Conservation (phyloP, 2,888 invertebrate genomes). For the Cosmorhoe ocellata region DNA sequence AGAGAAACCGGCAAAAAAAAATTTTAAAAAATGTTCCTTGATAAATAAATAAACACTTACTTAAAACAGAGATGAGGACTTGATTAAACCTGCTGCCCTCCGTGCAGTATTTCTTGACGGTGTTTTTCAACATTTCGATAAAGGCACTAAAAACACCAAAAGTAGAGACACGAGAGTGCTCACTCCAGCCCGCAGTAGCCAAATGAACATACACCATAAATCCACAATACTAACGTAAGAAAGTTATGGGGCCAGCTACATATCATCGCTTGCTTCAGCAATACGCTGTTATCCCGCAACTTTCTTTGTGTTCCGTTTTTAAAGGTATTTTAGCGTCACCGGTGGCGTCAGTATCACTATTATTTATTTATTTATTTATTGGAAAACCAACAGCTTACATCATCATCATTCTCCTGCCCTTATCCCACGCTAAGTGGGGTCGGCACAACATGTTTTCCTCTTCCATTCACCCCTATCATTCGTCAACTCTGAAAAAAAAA, state of each 20-base stretch:
- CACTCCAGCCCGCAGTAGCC: conserved; percentile 13
- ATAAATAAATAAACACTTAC: conserved; percentile 64
- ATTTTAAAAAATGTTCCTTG: no score
- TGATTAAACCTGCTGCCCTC: conserved; percentile 74
- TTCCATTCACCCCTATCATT: no score
- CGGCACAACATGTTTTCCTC: no score
- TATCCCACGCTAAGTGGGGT: no score
- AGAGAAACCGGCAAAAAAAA: no score
- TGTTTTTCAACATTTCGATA: conserved; percentile 62
- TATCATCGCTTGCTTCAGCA: background rate
- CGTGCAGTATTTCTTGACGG: conserved; percentile 73
- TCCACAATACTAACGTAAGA: background rate
- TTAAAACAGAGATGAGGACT: conserved; percentile 60
- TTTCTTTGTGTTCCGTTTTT: no score
- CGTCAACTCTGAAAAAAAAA: no score
- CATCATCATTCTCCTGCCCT: no score
- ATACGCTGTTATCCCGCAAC: background rate
- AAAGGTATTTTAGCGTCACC: no score
- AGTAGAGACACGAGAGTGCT: conserved; percentile 24
- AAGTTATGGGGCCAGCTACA: conserved; percentile 1
- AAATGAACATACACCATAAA: conserved; percentile 17
- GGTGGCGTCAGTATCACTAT: no score
- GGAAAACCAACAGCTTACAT: no score
- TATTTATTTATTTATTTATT: background rate
- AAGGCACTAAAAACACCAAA: conserved; percentile 18